Base-by-base conservation (phyloP, 2,797 vertebrate species). In the Myotis planiceps region DNA sequence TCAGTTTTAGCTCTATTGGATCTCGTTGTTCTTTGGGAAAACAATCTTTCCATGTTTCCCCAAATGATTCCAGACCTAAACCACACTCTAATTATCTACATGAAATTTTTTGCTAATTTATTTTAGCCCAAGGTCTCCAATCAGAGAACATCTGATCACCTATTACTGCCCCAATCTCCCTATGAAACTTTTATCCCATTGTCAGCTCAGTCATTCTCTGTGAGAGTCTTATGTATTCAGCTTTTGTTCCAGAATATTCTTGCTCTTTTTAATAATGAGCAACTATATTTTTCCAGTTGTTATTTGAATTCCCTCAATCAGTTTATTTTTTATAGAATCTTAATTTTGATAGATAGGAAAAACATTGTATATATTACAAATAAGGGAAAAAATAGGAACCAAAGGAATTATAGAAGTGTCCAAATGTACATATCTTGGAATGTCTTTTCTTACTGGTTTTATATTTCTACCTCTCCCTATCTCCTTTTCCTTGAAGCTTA, bases 291-390 rank as follows among this genome's bases (percentile, higher is more conserved):
- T 91, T 79, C 5, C 6, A 75, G 3, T 94, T 84, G 34, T 85
- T 88, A 39, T 29, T 75, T 88, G 60, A 82, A 63, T 95, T 15
- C 90, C 6, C 19, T 37, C 19, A 7, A 9, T 69, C 21, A 84
- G 18, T n/a, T 90, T 29, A 45, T 51, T 90, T 92, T 42, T 42
- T 58, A 34, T 18, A 74, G 49, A 94, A 88, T 78, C 23, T 51
- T 6, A 85, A 9, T 58, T 72, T 87, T 92, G 27, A 90, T 84
- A 88, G 25, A 60, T 32, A 93, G 3, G 32, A 16, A 34, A 80
- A 68, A 80, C 16, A 82, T 60, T 60, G 13, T 47, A 15, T 74
- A 69, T 92, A 14, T 92, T 63, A 82, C 3, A 27, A 87, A 83
- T 76, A 74, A 71, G 34, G 4, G n/a, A 49, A 32, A 92, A 53